Base-by-base conservation (phyloP, 2,113 vertebrate species). In the Colius striatus region DNA sequence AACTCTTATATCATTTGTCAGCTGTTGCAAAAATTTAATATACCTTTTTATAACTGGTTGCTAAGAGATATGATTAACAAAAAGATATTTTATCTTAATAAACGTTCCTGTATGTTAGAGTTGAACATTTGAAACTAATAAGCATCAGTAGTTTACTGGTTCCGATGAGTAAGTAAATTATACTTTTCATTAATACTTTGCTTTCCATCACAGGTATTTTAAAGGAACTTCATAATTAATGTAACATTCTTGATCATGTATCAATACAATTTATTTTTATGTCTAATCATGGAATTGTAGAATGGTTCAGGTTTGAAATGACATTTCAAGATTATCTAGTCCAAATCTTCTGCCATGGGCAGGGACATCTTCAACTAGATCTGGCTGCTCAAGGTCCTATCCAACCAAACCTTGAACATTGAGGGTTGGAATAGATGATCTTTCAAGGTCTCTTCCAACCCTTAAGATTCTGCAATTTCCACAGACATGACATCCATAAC, bases 21-120 rank as follows among this genome's bases (percentile, higher is more conserved):
- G 19, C 9, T 61, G 23, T n/a, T 73, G 30, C 18, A n/a, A 45
- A 74, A 58, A 36, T 15, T 8, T 36, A 84, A 32, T 32, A 48
- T 10, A 54, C 4, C 10, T 21, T 85, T 92, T 92, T 85, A 81
- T 43, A 87, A 60, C 74, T 43, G 36, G 83, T 77, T 90, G 51
- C 16, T 53, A 90, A 78, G 55, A 92, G 91, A 90, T 81, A 89
- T 36, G 22, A 81, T 50, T 91, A 38, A 76, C 34, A 84, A 83
- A 87, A 43, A 88, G 75, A n/a, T 20, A n/a, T 38, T 91, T 91
- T 57, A 25, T 53, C 41, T 34, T 80, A 89, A 74, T 68, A 11
- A 93, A 75, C 96, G 29, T 90, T 74, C 55, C 32, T 92, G 22
- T 93, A 93, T 92, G 81, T 94, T 79, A 84, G 43, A 81, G 9